Conservation (phyloP, 1,140 invertebrate genomes). For the Temnothorax curvispinosus region DNA sequence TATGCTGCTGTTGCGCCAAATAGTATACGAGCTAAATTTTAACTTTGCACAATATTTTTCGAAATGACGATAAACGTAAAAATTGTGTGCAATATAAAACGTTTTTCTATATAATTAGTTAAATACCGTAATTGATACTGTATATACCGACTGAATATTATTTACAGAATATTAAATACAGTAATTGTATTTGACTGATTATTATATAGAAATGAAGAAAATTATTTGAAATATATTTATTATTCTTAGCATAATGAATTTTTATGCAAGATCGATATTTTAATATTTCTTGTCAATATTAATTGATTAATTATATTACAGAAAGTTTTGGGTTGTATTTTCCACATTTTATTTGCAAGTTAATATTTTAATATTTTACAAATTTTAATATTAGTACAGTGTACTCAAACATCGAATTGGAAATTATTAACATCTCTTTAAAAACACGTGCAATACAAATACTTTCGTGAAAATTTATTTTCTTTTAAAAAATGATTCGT, state of each 20-base stretch:
- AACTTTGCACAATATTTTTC: neutral
- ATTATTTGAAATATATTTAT: constrained; percentile 13
- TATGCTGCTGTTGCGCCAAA: neutral
- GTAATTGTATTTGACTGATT: neutral
- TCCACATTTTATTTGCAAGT: constrained; percentile 16
- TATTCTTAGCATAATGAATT: constrained; percentile 15
- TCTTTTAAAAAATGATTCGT: neutral
- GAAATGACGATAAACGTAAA: neutral
- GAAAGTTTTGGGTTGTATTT: constrained; percentile 8
- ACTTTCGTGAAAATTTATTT: neutral
- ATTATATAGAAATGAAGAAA: constrained; percentile 5
- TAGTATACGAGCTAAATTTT: neutral
- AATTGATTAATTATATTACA: constrained; percentile 36
- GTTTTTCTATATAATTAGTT: neutral
- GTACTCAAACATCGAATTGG: neutral
- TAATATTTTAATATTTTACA: constrained; percentile 35
- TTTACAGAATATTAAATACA: no score
- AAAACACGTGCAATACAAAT: neutral
- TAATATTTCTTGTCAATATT: neutral
- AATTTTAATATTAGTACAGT: constrained; percentile 10
- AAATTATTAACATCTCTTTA: constrained; percentile 12
- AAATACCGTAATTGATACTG: no score
- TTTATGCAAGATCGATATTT: constrained; percentile 23
- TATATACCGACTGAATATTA: no score
- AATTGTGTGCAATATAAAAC: neutral